Evolutionary conservation across 2,113 vertebrate species (phyloP), one percentile per base, ranked within the genome.

Genomic region (Datnioides undecimradiatus): DNA sequence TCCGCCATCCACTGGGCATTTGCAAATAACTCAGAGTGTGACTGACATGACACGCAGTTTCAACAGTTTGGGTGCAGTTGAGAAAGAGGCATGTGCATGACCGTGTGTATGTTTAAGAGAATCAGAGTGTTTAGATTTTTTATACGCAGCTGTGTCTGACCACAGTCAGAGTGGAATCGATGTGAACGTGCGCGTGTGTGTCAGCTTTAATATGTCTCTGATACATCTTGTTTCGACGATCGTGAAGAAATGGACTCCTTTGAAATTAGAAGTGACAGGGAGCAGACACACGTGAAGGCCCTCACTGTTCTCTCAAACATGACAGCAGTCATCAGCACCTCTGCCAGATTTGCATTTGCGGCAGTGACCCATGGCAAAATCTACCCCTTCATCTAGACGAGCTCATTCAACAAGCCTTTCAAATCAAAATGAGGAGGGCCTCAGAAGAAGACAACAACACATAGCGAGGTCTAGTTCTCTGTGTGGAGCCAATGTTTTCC

Each of bases 291-390:
- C 69, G 87, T 85, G 83, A 87, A 91, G 88, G 87, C 89, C 92
- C 76, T 86, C 86, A 65, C 88, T 79, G 90, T 71, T 81, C 91
- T 88, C 81, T 88, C 74, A 74, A 85, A 94, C 87, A 85, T 92
- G 94, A 94, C 93, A 92, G 92, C 85, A 90, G 59, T 66, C 67
- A 23, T 92, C 92, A 92, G 64, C 69, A 82, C 91, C 85, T 90
- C 87, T 73, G 65, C 62, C 48, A 62, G 40, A 65, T 90, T 83
- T 85, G 54, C 80, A 86, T 90, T 88, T 83, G 76, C 49, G 43
- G 80, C 76, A 57, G 71, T 74, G 87, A 88, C 85, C 79, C 76
- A 2, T 23, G 48, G 82, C 43, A 46, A 79, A 54, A 71, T 45
- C 64, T 51, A 48, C 1, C 83, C 79, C 64, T 88, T 91, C 81